Percentiles rank a stretch among this genome's conserved stretches.
Evolutionary conservation across 2,797 vertebrate species (phyloP).

Genomic region (Brachymystax lenok): DNA sequence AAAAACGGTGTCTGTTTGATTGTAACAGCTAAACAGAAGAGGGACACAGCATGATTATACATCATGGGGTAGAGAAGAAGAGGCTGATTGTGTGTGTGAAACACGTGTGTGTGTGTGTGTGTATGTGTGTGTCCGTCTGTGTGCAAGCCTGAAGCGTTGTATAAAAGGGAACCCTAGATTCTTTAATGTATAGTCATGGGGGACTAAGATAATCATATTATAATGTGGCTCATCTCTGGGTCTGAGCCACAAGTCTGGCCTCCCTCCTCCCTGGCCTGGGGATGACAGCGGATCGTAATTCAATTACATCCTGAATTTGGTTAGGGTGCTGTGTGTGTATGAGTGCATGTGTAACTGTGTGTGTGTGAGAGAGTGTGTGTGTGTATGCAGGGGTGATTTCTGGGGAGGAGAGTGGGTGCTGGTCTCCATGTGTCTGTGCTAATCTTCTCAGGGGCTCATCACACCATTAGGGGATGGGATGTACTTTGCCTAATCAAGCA

Average conservation of each 20-base stretch:
- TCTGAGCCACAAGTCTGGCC: not conserved
- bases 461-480: constrained; percentile 67
- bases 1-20: not conserved
- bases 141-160: constrained; percentile 18
- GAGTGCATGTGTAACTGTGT: constrained; percentile 14
- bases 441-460: constrained; percentile 71
- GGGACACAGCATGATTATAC: too few relatives aligned
- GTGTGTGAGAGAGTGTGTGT: not conserved
- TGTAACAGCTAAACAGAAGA: not conserved
- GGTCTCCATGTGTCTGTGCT: constrained; percentile 60
- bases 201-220: constrained; percentile 46
- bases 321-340: constrained; percentile 27
- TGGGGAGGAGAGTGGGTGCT: constrained; percentile 38
- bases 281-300: constrained; percentile 42
- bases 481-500: constrained; percentile 79
- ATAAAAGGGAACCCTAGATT: constrained; percentile 40
- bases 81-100: too few relatives aligned
- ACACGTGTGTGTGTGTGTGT: not conserved
- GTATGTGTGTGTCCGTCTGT: not conserved
- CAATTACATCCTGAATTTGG: constrained; percentile 54
- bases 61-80: too few relatives aligned
- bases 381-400: not conserved
- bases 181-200: constrained; percentile 47
- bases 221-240: not conserved
- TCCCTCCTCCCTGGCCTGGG: not conserved